These are phyloP conservation scores for Drosophila pseudotalamancana DNA, from an alignment of 2,888 invertebrate species.

Conservation along the genomic window DNA sequence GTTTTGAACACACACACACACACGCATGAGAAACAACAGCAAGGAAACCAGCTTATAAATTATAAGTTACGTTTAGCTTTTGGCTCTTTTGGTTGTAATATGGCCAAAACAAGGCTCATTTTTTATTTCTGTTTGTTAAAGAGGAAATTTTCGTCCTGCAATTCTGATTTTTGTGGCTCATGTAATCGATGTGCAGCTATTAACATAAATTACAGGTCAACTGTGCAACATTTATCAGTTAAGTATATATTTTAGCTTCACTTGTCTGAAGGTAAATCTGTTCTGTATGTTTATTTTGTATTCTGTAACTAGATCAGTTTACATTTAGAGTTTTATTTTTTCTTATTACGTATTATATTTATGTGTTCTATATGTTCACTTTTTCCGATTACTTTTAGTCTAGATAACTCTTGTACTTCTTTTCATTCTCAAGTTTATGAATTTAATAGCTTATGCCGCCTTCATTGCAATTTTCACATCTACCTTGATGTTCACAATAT, in stretches of 20 bases:
- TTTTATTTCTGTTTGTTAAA: background rate
- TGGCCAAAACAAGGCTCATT: conserved; percentile 20
- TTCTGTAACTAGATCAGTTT: too few species aligned
- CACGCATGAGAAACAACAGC: conserved; percentile 20
- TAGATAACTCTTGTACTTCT: background rate
- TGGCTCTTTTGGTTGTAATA: conserved; percentile 8
- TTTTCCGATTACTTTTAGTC: background rate
- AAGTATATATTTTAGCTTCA: background rate
- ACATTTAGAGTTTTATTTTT: background rate
- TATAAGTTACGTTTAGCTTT: conserved; percentile 52
- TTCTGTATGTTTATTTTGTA: background rate
- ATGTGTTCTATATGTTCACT: background rate
- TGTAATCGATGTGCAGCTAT: conserved; percentile 1
- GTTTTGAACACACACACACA: conserved; percentile 39
- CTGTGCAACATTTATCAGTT: background rate
- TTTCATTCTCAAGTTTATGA: too few species aligned
- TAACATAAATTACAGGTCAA: conserved; percentile 13
- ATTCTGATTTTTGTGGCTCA: background rate
- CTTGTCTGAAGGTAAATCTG: background rate
- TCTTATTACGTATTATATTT: background rate
- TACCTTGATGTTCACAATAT: background rate
- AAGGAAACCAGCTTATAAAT: conserved; percentile 74
- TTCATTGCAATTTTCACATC: background rate
- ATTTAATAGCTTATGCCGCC: background rate
- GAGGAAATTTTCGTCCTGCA: background rate